Percentiles rank a stretch among this genome's conserved stretches.
phyloP scores from a whole-genome alignment of 2,113 vertebrate species.

The Pongo abelii region DNA sequence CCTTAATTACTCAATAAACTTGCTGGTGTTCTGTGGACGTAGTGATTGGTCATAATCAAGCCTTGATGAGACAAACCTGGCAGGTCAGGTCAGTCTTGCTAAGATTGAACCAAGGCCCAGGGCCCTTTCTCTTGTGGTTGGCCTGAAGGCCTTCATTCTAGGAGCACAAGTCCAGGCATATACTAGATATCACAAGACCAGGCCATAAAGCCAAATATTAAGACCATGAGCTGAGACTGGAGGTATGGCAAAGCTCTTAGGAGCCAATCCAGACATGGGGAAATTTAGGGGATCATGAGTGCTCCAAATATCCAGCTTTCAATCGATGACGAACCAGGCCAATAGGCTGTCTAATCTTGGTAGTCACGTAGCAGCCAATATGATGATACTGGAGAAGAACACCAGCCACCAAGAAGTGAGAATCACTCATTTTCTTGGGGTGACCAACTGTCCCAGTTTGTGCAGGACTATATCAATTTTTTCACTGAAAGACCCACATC shows the following conservation, averaged over 20 bases:
- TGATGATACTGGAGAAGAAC: neutral
- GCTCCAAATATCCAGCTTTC: neutral
- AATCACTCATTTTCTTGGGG: neutral
- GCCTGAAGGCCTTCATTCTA: neutral
- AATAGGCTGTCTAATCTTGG: neutral
- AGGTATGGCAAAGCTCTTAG: neutral
- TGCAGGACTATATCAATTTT: neutral
- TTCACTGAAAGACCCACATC: neutral
- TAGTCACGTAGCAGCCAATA: neutral
- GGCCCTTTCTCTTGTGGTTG: neutral
- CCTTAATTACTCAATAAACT: constrained; percentile 71
- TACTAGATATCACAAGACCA: neutral
- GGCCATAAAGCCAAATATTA: neutral
- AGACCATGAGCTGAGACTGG: neutral
- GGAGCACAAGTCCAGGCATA: neutral
- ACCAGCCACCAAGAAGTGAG: neutral
- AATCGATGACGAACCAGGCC: neutral
- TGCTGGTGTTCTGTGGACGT: neutral
- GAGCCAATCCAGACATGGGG: neutral
- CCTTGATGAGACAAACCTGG: neutral
- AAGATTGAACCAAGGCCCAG: neutral
- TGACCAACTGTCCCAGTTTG: neutral
- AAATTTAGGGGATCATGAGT: neutral
- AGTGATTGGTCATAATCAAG: neutral
- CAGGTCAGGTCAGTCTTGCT: neutral